Evolutionary conservation across 1,140 invertebrate genomes (phyloP).

Genomic region (Rhagoletis zephyria): DNA sequence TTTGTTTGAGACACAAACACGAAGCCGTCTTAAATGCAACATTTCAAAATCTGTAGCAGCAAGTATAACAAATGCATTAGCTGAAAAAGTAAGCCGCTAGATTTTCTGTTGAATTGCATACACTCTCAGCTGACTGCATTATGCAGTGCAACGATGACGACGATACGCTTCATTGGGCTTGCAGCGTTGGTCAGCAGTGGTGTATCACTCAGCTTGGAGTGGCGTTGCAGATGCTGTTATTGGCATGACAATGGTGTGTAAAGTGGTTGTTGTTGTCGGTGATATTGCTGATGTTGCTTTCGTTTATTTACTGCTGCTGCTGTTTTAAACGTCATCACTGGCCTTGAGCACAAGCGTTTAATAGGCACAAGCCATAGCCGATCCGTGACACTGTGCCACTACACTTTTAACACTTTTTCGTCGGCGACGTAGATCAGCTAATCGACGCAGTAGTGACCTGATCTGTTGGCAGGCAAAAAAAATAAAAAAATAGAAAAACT

Average conservation of each 20-base stretch:
- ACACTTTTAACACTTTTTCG: slow-evolving; percentile 40
- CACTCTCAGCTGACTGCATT: not conserved
- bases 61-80: not conserved
- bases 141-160: not conserved
- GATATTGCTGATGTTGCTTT: not conserved
- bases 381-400: not conserved
- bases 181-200: not conserved
- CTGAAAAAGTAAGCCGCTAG: not conserved
- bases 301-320: not conserved
- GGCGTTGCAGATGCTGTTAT: slow-evolving; percentile 29
- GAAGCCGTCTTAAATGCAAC: slow-evolving; percentile 2
- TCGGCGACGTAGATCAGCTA: not conserved
- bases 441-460: not conserved
- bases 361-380: slow-evolving; percentile 6
- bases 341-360: not conserved
- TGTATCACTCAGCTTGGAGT: slow-evolving; percentile 1
- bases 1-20: not conserved
- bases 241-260: not conserved
- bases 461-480: not conserved
- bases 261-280: not conserved
- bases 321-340: not conserved
- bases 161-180: not conserved
- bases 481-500: not conserved
- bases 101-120: not conserved
- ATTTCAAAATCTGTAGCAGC: not conserved